Conservation (phyloP, 2,113 vertebrate species). For the Xerus inauris region DNA sequence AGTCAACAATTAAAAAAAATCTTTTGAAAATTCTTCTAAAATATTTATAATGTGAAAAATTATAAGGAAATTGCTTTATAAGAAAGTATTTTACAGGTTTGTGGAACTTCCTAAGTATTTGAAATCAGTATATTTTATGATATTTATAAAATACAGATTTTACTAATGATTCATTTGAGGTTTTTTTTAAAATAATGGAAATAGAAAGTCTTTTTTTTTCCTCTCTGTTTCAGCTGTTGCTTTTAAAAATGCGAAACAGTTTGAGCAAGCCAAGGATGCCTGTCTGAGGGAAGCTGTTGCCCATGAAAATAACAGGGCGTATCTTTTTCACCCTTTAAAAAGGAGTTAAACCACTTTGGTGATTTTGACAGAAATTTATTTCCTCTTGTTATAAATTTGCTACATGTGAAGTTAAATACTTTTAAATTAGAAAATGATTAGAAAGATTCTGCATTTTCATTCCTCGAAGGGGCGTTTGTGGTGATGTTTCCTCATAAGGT, state of each 20-base stretch:
- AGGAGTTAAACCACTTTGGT: not conserved
- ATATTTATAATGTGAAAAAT: conserved; percentile 1
- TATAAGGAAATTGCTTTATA: not conserved
- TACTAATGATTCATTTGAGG: conserved; percentile 7
- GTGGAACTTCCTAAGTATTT: conserved; percentile 24
- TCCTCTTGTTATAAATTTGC: conserved; percentile 16
- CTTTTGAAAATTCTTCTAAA: not conserved
- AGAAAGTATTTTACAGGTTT: conserved; percentile 51
- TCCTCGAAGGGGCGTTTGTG: not conserved
- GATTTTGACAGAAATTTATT: rapidly evolving
- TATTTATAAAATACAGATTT: conserved; percentile 15
- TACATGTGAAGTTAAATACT: not conserved
- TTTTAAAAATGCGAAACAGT: conserved; percentile 99
- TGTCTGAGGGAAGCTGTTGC: conserved; percentile 96
- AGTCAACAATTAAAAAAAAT: not conserved
- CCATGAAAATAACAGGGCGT: conserved; percentile 97
- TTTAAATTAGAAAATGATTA: conserved; percentile 25
- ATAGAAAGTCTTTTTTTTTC: conserved; percentile 61
- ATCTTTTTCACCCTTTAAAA: conserved; percentile 89
- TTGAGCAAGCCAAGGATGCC: conserved; percentile 97
- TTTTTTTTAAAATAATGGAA: conserved; percentile 1
- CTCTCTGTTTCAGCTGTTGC: conserved; percentile 92
- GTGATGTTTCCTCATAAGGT: not conserved
- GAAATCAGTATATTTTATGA: conserved; percentile 48
- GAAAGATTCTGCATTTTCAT: not conserved